Evolutionary conservation across 2,888 invertebrate genomes (phyloP), one percentile per base, ranked within the genome.

Genomic region (Chrysomela aeneicollis): DNA sequence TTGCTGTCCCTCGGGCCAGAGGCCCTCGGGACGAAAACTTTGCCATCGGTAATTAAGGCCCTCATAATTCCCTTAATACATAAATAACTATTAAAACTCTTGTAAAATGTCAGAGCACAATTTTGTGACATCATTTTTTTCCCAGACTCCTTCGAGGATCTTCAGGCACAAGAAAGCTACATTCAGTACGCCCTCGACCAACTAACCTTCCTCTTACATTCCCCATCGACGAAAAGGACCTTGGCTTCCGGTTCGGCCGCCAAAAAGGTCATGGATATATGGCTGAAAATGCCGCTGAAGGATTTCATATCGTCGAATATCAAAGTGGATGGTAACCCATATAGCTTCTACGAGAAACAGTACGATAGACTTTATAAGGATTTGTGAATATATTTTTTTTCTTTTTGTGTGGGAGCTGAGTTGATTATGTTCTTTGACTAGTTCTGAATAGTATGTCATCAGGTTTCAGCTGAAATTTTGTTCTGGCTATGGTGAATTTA

Each of bases 211-310:
- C 26, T 76, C 9, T 62, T 73, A 42, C 66, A 61, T 63, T 76
- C 74, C 5, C 37, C 64, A 5, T 55, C 52, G 35, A 67, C 69
- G 0, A 57, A 57, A n/a, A 67, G 66, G 59, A 70, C 69, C 1
- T 57, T 73, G 19, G 46, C 64, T 17, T 63, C 70, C n/a, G 61
- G 68, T 1, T 61, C 66, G 49, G 32, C 52, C 15, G 61, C 70
- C 12, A 66, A 71, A 18, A 58, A 70, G 53, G 51, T 68, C 5
- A 65, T 71, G 63, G 69, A 73, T 51, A 66, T 74, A 37, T 75
- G 75, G 75, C 53, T 60, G 6, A 69, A 75, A 65, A 73, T 75
- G 73, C 71, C 73, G 2, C 68, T 74, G 15, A 72, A 68, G 54
- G 64, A 74, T 30, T 72, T 69, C 54, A 72, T 75, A 57, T 72